Evolutionary conservation across 2,888 invertebrate genomes (phyloP).

Genomic region (Cepaea hortensis): DNA sequence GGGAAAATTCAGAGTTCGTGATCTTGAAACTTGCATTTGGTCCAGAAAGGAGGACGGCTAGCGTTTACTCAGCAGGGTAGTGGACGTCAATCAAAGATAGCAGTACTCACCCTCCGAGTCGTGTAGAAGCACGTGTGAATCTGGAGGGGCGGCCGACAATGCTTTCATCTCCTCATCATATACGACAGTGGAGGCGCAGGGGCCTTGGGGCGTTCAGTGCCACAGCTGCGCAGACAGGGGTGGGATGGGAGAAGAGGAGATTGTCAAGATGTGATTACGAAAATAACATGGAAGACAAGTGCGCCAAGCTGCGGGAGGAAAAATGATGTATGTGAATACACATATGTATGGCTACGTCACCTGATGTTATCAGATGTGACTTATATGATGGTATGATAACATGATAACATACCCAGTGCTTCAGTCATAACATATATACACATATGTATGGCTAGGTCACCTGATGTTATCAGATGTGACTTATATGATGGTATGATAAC

Average conservation of each 20-base stretch:
- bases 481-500: no score
- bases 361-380: no score
- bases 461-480: no score
- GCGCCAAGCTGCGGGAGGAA: background rate
- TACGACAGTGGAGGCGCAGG: background rate
- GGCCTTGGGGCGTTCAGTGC: conserved; percentile 28
- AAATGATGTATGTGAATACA: no score
- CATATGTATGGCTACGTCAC: no score
- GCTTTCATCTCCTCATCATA: conserved; percentile 46
- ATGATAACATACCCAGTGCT: no score
- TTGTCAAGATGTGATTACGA: background rate
- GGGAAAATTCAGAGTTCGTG: no score
- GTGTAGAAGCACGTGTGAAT: conserved; percentile 38
- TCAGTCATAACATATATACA: no score
- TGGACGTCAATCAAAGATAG: background rate
- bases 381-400: no score
- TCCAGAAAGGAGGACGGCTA: background rate
- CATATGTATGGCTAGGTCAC: no score
- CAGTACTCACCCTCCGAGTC: conserved; percentile 42
- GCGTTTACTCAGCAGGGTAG: conserved; percentile 1
- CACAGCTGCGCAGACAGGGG: background rate
- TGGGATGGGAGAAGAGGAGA: background rate
- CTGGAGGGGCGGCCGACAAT: conserved; percentile 13
- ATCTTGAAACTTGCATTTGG: background rate
- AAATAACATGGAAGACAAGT: background rate